phyloP scores from a whole-genome alignment of 2,888 invertebrate species.

The Caenorhabditis wallacei region DNA sequence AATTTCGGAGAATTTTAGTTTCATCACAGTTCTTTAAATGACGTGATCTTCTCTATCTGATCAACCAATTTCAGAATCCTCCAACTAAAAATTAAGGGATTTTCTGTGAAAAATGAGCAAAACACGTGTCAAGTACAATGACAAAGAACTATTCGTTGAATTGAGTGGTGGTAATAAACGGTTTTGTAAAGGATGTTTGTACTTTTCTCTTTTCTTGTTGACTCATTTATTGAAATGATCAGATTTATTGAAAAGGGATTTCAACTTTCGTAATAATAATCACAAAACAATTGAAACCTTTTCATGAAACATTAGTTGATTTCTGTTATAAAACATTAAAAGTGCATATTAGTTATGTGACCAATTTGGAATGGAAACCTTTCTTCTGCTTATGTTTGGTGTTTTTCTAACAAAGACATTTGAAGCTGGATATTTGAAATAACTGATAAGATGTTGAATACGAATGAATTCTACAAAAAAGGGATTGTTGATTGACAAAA shows the following conservation, averaged over 20 bases:
- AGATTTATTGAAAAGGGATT: not conserved
- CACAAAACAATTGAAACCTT: slow-evolving; percentile 48
- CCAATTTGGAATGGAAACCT: slow-evolving; percentile 39
- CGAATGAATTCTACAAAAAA: too few relatives aligned
- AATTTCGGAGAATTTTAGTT: not conserved
- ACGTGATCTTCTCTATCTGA: not conserved
- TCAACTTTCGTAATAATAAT: slow-evolving; percentile 12
- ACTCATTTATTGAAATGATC: not conserved
- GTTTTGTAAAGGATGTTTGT: not conserved
- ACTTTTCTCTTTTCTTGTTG: not conserved
- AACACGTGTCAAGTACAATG: not conserved
- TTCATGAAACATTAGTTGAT: slow-evolving; percentile 43
- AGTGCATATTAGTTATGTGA: slow-evolving; percentile 39
- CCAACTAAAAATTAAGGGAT: not conserved
- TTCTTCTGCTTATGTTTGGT: slow-evolving; percentile 16
- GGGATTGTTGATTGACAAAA: too few relatives aligned
- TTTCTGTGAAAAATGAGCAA: slow-evolving; percentile 1
- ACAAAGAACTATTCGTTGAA: not conserved
- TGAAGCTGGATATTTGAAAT: too few relatives aligned
- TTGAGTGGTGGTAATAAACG: not conserved
- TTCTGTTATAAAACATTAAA: slow-evolving; percentile 30
- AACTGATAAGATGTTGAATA: too few relatives aligned
- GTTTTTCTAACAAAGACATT: slow-evolving; percentile 14
- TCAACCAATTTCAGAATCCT: not conserved
- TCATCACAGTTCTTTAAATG: not conserved